Evolutionary conservation across 2,888 invertebrate genomes (phyloP), one percentile per base, ranked within the genome.

Genomic region (Nomada ferruginata): DNA sequence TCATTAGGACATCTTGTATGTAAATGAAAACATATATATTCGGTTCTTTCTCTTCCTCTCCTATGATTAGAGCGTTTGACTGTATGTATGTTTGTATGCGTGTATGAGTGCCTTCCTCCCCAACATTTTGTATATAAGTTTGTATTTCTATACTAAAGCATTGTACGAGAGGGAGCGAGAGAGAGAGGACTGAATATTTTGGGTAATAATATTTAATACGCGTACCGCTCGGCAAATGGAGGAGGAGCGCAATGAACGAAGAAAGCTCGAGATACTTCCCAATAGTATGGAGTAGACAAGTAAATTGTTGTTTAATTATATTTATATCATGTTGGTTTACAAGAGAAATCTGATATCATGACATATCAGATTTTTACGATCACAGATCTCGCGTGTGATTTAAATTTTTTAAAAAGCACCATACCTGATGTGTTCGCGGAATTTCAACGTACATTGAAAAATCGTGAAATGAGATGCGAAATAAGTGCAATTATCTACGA

Each of bases 281-380:
- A 77, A 80, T 73, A 77, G 76, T 76, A 74, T 73, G 76, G 78
- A 80, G 85, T 76, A 77, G 77, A 78, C 83, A 77, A 82, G 75
- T 82, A 82, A 73, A 68, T 82, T 74, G 82, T 83, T 85, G 81
- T 80, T 78, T 78, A 84, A 83, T 83, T 83, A 74, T 83, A 79
- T 83, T 85, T 83, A 83, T 82, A 76, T 70, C 68, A 78, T 63
- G 77, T 80, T 82, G 73, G 72, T 79, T 83, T 72, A 82, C 82
- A 82, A 61, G 59, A 26, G 42, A 18, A 76, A 86, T 92, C 92
- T 92, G 92, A 85, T 91, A 92, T 90, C 92, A 92, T 92, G 92
- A 92, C 91, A 89, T 92, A 92, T 92, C 91, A 90, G 92, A 91
- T 88, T 89, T 61, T 60, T n/a, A 78, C 52, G 74, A 65, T 74